phyloP scores from a whole-genome alignment of 2,888 invertebrate species.

The Cremastinae sp. region DNA sequence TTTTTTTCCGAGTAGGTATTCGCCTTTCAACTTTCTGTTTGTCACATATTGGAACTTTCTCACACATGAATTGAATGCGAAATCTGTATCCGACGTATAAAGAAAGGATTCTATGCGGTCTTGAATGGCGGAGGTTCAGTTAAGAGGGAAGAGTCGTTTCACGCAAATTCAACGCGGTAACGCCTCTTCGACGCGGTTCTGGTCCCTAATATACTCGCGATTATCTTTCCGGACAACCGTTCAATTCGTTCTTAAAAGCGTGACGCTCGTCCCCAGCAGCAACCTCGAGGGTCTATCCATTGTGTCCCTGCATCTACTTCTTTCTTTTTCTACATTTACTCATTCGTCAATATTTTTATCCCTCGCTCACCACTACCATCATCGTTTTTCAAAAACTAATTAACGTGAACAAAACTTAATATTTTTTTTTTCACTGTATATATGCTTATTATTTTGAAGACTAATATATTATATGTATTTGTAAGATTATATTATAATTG shows the following conservation, averaged over 20 bases:
- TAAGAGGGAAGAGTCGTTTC: conserved; percentile 70
- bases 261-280: conserved; percentile 69
- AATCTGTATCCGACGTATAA: neutral
- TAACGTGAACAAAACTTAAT: no score
- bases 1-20: no score
- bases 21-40: neutral
- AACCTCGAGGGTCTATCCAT: conserved; percentile 38
- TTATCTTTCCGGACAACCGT: conserved; percentile 63
- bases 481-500: no score
- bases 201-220: conserved; percentile 55
- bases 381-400: neutral
- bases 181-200: conserved; percentile 66
- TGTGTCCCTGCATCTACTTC: conserved; percentile 29
- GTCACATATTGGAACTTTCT: neutral
- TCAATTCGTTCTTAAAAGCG: conserved; percentile 71
- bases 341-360: conserved; percentile 18
- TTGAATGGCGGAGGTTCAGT: conserved; percentile 1
- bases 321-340: conserved; percentile 8
- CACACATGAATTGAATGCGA: neutral
- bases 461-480: no score
- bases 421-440: no score
- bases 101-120: conserved; percentile 29
- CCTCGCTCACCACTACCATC: neutral
- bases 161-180: conserved; percentile 74
- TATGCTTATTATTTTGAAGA: no score